A percentile compares a stretch with the other conserved stretches of the same genome.
Conservation (phyloP, 2,113 vertebrate genomes). For the Phasianus colchicus region DNA sequence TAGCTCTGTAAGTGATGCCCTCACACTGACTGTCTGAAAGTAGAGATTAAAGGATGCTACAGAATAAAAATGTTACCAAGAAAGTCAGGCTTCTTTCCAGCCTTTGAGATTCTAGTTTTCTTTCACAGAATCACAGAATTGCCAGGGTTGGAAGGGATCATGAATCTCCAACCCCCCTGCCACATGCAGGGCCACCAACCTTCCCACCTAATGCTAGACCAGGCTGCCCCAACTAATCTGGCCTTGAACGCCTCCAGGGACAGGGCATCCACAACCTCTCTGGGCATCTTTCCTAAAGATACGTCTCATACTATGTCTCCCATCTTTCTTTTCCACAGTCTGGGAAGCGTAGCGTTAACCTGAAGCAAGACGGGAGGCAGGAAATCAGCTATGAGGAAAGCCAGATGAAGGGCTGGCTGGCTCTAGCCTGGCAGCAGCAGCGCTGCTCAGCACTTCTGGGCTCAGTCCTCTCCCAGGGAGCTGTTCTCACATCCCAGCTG, state of each 20-base stretch:
- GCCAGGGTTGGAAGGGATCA: too few species aligned
- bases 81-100: neutral
- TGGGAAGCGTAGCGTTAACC: neutral
- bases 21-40: neutral
- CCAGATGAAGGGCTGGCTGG: neutral
- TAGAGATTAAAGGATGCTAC: neutral
- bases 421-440: neutral
- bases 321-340: neutral
- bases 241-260: too few species aligned
- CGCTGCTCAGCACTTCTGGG: rapidly evolving
- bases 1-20: rapidly evolving
- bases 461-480: rapidly evolving
- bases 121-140: too few species aligned
- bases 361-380: neutral
- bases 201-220: too few species aligned
- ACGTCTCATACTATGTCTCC: neutral
- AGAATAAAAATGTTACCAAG: neutral
- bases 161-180: too few species aligned
- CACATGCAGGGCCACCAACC: too few species aligned
- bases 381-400: neutral
- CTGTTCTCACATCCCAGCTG: neutral
- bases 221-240: too few species aligned
- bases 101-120: neutral
- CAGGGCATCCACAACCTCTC: too few species aligned
- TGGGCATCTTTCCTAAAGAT: neutral